Evolutionary conservation across 2,888 invertebrate species (phyloP).

Genomic region (Microctonus aethiopoides): DNA sequence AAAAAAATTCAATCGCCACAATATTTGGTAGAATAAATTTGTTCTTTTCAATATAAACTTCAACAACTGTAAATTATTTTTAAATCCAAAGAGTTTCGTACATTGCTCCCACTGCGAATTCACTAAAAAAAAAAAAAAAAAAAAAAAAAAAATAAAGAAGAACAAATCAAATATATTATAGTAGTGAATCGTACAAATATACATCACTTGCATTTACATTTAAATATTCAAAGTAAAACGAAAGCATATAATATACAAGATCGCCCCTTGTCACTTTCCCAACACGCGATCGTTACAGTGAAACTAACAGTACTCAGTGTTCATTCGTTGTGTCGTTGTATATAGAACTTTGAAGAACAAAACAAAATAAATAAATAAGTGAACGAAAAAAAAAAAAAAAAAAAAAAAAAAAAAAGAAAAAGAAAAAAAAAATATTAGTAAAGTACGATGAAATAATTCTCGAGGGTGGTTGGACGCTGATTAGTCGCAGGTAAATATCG

Average conservation of each 20-base stretch:
- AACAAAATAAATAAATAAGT: not conserved
- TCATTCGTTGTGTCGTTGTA: not conserved
- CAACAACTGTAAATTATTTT: too few species aligned
- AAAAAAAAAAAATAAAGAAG: too few species aligned
- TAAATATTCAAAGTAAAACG: not conserved
- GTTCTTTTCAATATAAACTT: too few species aligned
- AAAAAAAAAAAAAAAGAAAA: not conserved
- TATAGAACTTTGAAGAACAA: not conserved
- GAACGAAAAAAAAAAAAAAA: not conserved
- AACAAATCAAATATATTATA: not conserved
- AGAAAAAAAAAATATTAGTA: not conserved
- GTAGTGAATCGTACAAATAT: not conserved
- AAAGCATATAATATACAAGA: constrained; percentile 8
- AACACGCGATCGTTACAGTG: constrained; percentile 36
- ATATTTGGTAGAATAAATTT: too few species aligned
- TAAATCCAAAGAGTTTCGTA: too few species aligned
- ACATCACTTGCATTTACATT: not conserved
- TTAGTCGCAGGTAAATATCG: constrained; percentile 43
- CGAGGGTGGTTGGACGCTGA: constrained; percentile 36
- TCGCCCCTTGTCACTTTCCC: constrained; percentile 21
- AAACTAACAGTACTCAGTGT: constrained; percentile 8
- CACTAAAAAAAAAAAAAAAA: too few species aligned
- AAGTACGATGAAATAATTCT: not conserved
- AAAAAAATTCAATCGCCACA: not conserved
- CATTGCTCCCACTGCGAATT: too few species aligned